These are phyloP conservation scores for Terrapene triunguis DNA, from an alignment of 2,113 vertebrate genomes.

Conservation along the genomic window DNA sequence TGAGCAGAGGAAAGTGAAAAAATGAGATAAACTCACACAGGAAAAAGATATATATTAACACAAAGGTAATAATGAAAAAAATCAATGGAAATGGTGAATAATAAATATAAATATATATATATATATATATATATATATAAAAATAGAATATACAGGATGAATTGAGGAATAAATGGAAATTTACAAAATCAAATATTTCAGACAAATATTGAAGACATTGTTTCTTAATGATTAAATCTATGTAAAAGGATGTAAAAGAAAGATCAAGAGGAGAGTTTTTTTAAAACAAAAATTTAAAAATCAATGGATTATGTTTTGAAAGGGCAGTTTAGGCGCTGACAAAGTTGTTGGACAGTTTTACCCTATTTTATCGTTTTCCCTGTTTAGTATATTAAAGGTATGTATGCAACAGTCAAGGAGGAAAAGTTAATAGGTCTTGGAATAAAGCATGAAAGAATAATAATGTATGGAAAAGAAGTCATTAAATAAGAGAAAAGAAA, in stretches of 20 bases:
- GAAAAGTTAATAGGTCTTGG: not conserved
- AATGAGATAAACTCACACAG: not conserved
- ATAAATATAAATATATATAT: not conserved
- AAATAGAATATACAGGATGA: not conserved
- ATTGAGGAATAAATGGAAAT: not conserved
- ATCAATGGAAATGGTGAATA: not conserved
- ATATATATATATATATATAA: no score
- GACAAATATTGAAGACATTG: not conserved
- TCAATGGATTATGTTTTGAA: not conserved
- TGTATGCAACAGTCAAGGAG: not conserved
- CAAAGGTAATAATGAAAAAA: not conserved
- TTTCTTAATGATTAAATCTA: conserved; percentile 15
- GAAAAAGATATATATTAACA: not conserved
- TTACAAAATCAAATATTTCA: conserved; percentile 5
- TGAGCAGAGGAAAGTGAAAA: not conserved
- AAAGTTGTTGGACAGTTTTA: not conserved
- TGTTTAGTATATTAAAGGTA: not conserved
- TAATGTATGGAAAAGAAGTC: conserved; percentile 18
- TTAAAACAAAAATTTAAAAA: not conserved
- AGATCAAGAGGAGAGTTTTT: not conserved
- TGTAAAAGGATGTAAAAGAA: not conserved
- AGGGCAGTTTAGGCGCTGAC: not conserved
- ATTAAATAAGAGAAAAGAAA: not conserved
- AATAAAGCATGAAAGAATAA: not conserved
- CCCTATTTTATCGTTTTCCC: not conserved